Evolutionary conservation across 1,140 invertebrate genomes (phyloP), one percentile per base, ranked within the genome.

Genomic region (Tetragnatha versicolor): DNA sequence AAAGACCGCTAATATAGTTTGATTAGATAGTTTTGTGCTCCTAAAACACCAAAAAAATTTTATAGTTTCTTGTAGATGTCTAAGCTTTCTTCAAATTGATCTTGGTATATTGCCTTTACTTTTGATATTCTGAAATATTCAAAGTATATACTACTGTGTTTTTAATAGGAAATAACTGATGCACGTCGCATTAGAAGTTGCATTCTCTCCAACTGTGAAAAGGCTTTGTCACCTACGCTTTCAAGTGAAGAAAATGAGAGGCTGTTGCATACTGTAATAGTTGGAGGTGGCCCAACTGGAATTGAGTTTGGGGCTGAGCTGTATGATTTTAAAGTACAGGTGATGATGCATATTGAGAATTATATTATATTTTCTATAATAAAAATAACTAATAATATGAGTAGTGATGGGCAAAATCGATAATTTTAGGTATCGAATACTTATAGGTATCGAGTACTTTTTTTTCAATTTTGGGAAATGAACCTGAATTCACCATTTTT

Each of bases 221-320:
- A 84, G 37, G 84, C 86, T 7, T 63, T 85, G 31, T 82, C 84
- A 49, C 86, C 85, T 10, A 68, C 79, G 2, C 82, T 85, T 33
- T 65, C 80, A 9, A 65, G 81, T 0, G 70, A 79, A 17, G 86
- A 87, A 70, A 82, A 79, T 12, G 47, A 83, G 31, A 72, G 85
- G n/a, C 79, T 87, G 1, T 68, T 86, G 25, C 86, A 87, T 73
- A 84, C 84, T 45, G 85, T 87, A 1, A 87, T 87, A 61, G 87
- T 87, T 42, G 87, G 87, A 58, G 87, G 87, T 31, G 87, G 87
- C 31, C 87, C 87, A 1, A 87, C 87, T 27, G 87, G 87, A 6
- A 83, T 87, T n/a, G 87, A 87, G 77, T 87, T 87, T 84, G 87
- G 87, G n/a, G 86, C 87, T 17, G 87, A 87, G 80, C 79, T 87